A percentile compares a stretch with the other conserved stretches of the same genome.
Conservation (phyloP, 2,113 vertebrate genomes). For the Tricholaema leucomelas region DNA sequence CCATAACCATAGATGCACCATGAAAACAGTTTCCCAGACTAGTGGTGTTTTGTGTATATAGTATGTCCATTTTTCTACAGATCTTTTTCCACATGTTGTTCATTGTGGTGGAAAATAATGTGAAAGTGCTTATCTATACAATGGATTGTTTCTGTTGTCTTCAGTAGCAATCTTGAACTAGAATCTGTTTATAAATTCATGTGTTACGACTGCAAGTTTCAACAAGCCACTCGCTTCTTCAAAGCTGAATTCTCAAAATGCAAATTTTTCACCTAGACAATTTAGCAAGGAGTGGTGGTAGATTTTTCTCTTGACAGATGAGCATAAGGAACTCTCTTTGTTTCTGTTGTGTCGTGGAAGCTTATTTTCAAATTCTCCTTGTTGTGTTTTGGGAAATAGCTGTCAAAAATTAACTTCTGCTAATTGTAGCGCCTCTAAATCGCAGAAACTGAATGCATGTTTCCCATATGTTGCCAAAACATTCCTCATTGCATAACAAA, state of each 20-base stretch:
- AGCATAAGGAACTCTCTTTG: not conserved
- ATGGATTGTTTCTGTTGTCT: not conserved
- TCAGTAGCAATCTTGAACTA: not conserved
- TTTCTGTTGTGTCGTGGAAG: not conserved
- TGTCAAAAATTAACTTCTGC: constrained; percentile 52
- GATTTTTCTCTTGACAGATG: not conserved
- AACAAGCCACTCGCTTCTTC: not conserved
- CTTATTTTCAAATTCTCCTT: not conserved
- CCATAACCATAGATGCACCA: not conserved
- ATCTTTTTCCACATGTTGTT: not conserved
- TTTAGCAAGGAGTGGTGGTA: not conserved
- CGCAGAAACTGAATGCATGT: not conserved
- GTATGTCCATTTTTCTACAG: not conserved
- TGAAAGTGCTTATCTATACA: not conserved
- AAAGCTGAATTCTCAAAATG: not conserved
- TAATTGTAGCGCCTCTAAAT: constrained; percentile 36
- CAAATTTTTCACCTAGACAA: not conserved
- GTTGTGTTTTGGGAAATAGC: not conserved
- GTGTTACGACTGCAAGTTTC: constrained; percentile 1
- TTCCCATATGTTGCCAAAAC: constrained; percentile 26
- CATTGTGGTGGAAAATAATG: not conserved
- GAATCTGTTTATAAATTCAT: not conserved
- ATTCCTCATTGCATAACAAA: constrained; percentile 32
- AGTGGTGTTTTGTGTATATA: not conserved
- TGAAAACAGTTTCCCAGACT: not conserved